These are phyloP conservation scores for Sitobion miscanthi DNA, from an alignment of 1,140 invertebrate species.

Conservation along the genomic window DNA sequence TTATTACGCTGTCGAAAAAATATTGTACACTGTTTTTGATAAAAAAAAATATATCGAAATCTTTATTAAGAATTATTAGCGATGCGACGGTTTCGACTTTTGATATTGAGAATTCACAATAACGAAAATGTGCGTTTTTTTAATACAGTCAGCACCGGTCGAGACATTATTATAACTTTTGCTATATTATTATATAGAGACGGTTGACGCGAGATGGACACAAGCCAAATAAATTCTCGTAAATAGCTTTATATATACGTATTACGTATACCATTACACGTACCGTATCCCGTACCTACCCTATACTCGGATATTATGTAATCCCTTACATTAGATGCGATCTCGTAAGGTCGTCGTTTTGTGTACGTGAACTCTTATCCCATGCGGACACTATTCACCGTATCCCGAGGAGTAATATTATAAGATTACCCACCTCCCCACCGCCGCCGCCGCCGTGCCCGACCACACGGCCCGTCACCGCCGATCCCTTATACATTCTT, in stretches of 20 bases:
- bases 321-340: background rate
- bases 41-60: background rate
- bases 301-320: background rate
- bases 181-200: background rate
- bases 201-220: background rate
- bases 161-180: background rate
- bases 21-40: background rate
- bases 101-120: background rate
- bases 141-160: background rate
- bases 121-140: background rate
- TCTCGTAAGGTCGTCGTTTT: background rate
- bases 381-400: background rate
- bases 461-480: background rate
- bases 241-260: background rate
- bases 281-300: background rate
- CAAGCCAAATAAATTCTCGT: constrained; percentile 21
- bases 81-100: background rate
- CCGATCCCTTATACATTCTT: background rate
- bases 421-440: background rate
- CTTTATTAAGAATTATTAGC: background rate
- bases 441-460: no score
- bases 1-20: background rate
- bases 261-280: background rate
- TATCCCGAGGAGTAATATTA: background rate
- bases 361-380: constrained; percentile 1